These are phyloP conservation scores for Achroia grisella DNA, from an alignment of 1,140 invertebrate genomes.

Conservation along the genomic window DNA sequence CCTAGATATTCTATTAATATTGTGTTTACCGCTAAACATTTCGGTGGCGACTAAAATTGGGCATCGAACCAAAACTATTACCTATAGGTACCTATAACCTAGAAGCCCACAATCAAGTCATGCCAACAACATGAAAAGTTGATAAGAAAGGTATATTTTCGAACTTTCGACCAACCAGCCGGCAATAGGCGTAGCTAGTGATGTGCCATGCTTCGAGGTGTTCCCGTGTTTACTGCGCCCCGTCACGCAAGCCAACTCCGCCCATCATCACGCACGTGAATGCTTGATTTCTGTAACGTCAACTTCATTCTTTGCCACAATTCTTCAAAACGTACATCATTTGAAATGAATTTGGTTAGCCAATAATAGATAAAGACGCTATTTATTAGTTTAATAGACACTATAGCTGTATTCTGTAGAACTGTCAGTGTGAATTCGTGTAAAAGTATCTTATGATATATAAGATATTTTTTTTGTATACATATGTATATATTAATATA, in stretches of 20 bases:
- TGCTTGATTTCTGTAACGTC: constrained; percentile 11
- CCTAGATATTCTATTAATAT: no score
- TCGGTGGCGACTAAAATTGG: no score
- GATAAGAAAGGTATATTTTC: constrained; percentile 3
- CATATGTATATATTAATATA: no score
- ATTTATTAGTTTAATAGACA: no score
- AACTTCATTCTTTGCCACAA: constrained; percentile 3
- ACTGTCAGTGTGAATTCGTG: no score
- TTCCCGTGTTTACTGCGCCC: constrained; percentile 56
- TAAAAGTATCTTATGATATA: no score
- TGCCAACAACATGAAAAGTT: neutral
- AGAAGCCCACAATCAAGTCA: neutral
- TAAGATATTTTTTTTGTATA: no score
- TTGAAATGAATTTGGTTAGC: no score
- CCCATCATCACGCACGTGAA: constrained; percentile 53
- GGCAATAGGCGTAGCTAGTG: constrained; percentile 66
- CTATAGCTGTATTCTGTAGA: no score
- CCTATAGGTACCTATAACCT: neutral
- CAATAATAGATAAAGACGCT: no score
- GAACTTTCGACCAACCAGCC: constrained; percentile 9
- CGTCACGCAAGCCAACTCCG: constrained; percentile 58
- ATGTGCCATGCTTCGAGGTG: constrained; percentile 56
- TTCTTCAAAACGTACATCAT: no score
- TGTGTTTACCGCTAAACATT: no score
- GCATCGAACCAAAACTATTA: neutral